Evolutionary conservation across 2,797 vertebrate species (phyloP).

Genomic region (Rhadinocentrus ornatus): DNA sequence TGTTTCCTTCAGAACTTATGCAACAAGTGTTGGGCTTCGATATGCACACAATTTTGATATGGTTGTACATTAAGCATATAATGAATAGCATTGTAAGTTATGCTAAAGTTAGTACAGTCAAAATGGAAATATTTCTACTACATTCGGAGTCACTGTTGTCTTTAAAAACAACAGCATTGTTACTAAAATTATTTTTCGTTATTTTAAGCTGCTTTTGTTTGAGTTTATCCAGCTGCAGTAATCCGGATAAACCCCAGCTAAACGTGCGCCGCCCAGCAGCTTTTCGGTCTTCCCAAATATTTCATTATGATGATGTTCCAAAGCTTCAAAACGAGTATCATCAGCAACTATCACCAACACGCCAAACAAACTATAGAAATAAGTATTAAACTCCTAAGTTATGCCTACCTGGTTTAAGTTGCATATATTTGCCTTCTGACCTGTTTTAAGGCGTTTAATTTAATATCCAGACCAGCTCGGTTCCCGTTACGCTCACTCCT

Average conservation of each 20-base stretch:
- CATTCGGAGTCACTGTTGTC: background rate
- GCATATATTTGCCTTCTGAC: background rate
- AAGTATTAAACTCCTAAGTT: background rate
- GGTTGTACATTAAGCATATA: background rate
- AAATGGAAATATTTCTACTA: fast-evolving
- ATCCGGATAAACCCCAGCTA: slow-evolving; percentile 2
- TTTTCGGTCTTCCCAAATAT: slow-evolving; percentile 46
- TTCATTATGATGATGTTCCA: slow-evolving; percentile 48
- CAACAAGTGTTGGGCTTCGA: slow-evolving; percentile 53
- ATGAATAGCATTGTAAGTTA: background rate
- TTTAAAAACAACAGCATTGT: background rate
- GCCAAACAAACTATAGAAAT: background rate
- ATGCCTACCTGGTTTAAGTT: slow-evolving; percentile 37
- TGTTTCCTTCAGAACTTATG: slow-evolving; percentile 36
- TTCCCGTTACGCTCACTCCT: slow-evolving; percentile 61
- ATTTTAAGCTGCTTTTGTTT: background rate
- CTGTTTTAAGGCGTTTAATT: slow-evolving; percentile 27
- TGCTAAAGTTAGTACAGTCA: background rate
- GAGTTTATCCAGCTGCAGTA: slow-evolving; percentile 22
- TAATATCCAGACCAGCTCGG: slow-evolving; percentile 40
- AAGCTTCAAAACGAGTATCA: slow-evolving; percentile 10
- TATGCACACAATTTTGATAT: background rate
- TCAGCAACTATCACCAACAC: slow-evolving; percentile 24
- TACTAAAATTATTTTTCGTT: background rate
- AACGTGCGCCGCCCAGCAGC: slow-evolving; percentile 52